These are phyloP conservation scores for Holotrichia oblita DNA, from an alignment of 1,140 invertebrate genomes.

Conservation along the genomic window DNA sequence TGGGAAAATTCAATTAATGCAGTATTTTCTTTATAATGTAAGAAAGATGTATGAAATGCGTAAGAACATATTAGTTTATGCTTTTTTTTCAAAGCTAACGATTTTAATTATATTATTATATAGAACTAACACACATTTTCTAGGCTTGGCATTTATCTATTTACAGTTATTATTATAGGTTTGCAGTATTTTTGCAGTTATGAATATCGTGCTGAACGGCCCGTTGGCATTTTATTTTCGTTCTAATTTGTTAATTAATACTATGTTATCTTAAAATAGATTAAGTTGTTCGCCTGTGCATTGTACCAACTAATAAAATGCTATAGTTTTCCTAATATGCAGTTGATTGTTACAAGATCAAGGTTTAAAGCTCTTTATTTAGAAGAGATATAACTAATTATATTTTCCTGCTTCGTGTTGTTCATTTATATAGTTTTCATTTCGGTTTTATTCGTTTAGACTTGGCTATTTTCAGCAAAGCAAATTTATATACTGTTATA, in stretches of 20 bases:
- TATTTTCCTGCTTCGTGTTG: background rate
- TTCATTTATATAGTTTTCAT: background rate
- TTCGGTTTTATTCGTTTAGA: background rate
- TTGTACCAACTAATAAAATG: constrained; percentile 8
- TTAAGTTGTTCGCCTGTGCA: constrained; percentile 9
- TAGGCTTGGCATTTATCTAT: constrained; percentile 16
- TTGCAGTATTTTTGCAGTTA: constrained; percentile 7
- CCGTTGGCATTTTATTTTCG: background rate
- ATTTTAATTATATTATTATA: background rate
- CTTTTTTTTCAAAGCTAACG: constrained; percentile 12
- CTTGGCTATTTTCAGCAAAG: background rate
- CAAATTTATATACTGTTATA: background rate
- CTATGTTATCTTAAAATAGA: background rate
- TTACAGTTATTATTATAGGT: constrained; percentile 8
- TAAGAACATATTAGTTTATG: background rate
- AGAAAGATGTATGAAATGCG: background rate
- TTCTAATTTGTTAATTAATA: background rate
- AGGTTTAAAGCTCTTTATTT: constrained; percentile 10
- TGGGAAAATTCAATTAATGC: background rate
- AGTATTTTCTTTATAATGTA: background rate
- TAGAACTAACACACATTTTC: constrained; percentile 1
- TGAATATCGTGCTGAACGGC: background rate
- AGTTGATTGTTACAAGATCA: background rate
- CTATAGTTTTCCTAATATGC: background rate
- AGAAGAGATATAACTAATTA: constrained; percentile 4